Conservation (phyloP, 2,113 vertebrate species). For the Lepus americanus region DNA sequence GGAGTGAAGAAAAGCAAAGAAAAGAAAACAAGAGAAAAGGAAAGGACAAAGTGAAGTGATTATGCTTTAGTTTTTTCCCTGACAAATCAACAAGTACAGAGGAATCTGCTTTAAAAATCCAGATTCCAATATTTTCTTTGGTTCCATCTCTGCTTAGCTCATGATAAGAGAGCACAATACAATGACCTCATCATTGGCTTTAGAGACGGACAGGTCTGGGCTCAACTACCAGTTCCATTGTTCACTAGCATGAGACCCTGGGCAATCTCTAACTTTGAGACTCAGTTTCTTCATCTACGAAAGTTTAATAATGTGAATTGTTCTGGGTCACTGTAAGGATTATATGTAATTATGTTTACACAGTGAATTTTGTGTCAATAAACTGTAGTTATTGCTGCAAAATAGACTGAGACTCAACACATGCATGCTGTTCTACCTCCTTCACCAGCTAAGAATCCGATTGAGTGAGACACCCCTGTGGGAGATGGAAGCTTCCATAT, state of each 20-base stretch:
- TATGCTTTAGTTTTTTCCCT: background rate
- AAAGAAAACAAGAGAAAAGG: background rate
- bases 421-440: background rate
- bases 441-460: constrained; percentile 35
- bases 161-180: constrained; percentile 30
- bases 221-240: constrained; percentile 4
- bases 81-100: constrained; percentile 10
- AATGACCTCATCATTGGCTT: background rate
- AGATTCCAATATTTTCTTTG: constrained; percentile 34
- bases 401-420: constrained; percentile 15
- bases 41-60: background rate
- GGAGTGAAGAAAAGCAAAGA: too few species aligned
- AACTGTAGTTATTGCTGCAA: background rate
- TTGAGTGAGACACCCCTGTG: constrained; percentile 9
- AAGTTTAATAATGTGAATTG: constrained; percentile 38
- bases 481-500: background rate
- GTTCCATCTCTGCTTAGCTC: background rate
- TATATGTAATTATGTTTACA: constrained; percentile 51
- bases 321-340: constrained; percentile 44
- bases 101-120: constrained; percentile 38
- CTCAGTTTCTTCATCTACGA: constrained; percentile 8
- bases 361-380: constrained; percentile 35
- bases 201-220: constrained; percentile 6
- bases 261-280: constrained; percentile 34
- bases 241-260: background rate